Conservation (phyloP, 2,113 vertebrate genomes). For the Cygnus buccinator region DNA sequence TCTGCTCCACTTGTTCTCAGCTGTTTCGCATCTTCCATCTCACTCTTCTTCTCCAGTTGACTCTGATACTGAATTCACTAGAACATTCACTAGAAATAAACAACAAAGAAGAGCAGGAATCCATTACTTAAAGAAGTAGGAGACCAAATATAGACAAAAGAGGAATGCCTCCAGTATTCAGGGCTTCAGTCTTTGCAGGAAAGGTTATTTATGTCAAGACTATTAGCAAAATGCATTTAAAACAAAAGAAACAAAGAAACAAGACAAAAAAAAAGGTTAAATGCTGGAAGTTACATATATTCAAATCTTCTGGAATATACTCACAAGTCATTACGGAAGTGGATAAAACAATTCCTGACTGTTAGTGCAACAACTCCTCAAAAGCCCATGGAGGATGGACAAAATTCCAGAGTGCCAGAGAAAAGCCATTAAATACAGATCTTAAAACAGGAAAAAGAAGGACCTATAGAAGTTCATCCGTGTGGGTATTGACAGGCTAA, state of each 20-base stretch:
- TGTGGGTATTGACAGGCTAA: not conserved
- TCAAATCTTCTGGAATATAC: not conserved
- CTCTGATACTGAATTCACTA: not conserved
- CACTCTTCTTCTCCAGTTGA: not conserved
- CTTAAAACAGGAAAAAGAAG: not conserved
- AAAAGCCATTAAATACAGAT: not conserved
- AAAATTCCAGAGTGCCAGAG: not conserved
- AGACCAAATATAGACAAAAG: not conserved
- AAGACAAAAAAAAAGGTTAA: not conserved
- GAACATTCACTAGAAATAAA: not conserved
- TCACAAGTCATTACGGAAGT: not conserved
- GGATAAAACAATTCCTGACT: not conserved
- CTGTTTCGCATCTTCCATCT: not conserved
- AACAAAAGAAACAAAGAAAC: not conserved
- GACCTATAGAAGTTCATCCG: not conserved
- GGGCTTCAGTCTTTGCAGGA: not conserved
- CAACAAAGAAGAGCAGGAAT: not conserved
- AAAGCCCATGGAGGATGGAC: not conserved
- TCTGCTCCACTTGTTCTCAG: not conserved
- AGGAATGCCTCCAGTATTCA: not conserved
- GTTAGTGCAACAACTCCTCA: not conserved
- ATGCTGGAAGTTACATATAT: not conserved
- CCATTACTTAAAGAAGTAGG: not conserved
- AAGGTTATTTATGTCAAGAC: not conserved
- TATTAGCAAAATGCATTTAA: not conserved